phyloP scores from a whole-genome alignment of 2,888 invertebrate species.

The Microplitis deprimator region DNA sequence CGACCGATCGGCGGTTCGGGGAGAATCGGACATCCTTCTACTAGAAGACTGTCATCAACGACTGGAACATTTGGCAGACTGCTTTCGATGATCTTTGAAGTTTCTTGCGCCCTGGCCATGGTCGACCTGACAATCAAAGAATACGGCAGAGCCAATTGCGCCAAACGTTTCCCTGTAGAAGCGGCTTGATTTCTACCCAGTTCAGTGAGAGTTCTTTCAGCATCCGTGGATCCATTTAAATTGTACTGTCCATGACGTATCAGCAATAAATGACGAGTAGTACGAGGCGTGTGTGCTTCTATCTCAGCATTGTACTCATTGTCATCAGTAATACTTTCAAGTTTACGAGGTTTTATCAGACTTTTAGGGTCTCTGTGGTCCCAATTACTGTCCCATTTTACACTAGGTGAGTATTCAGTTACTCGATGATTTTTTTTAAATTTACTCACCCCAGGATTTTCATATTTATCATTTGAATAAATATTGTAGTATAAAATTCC shows the following conservation, averaged over 20 bases:
- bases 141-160: constrained; percentile 84
- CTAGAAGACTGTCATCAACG: constrained; percentile 81
- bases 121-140: constrained; percentile 88
- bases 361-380: constrained; percentile 87
- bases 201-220: constrained; percentile 83
- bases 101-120: constrained; percentile 94
- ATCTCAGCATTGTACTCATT: constrained; percentile 80
- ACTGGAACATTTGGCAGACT: constrained; percentile 76
- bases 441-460: constrained; percentile 71
- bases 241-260: constrained; percentile 97
- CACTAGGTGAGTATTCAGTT: constrained; percentile 73
- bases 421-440: constrained; percentile 73
- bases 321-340: constrained; percentile 74
- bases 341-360: constrained; percentile 77
- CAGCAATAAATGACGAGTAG: constrained; percentile 87
- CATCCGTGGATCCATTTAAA: constrained; percentile 80
- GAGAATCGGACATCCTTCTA: constrained; percentile 95
- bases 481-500: constrained; percentile 76
- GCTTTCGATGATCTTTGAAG: constrained; percentile 85
- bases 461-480: constrained; percentile 70
- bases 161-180: constrained; percentile 86
- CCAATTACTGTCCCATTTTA: constrained; percentile 92
- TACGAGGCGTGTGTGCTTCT: constrained; percentile 76
- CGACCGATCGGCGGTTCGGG: constrained; percentile 92
- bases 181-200: constrained; percentile 91